A percentile compares a stretch with the other conserved stretches of the same genome.
Conservation (phyloP, 2,797 vertebrate genomes). For the Melanotaenia parkinsoni region DNA sequence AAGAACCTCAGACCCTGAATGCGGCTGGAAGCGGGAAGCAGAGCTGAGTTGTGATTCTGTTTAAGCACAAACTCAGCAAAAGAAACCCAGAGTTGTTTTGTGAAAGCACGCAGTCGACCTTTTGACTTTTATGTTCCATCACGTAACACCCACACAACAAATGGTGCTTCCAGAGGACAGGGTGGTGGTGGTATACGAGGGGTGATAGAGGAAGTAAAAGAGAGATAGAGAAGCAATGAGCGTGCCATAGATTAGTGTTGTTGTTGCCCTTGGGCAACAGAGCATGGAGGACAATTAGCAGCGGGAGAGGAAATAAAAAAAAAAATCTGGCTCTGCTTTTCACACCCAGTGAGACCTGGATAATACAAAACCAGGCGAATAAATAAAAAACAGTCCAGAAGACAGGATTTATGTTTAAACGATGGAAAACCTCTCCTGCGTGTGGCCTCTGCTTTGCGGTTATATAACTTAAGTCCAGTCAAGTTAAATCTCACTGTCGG, state of each 20-base stretch:
- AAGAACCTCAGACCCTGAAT: not conserved
- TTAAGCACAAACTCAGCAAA: conserved; percentile 15
- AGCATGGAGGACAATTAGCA: conserved; percentile 76
- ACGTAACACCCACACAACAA: conserved; percentile 48
- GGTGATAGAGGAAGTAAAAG: conserved; percentile 45
- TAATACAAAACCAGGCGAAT: conserved; percentile 39
- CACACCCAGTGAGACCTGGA: conserved; percentile 38
- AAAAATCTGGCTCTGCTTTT: conserved; percentile 39
- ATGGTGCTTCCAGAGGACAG: conserved; percentile 47
- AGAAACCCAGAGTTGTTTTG: conserved; percentile 25
- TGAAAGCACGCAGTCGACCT: conserved; percentile 42
- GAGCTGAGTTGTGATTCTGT: conserved; percentile 16
- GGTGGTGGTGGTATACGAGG: conserved; percentile 18
- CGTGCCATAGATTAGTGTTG: conserved; percentile 71
- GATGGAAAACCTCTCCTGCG: conserved; percentile 39
- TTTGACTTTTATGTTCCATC: conserved; percentile 40
- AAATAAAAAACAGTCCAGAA: conserved; percentile 20
- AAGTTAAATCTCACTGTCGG: conserved; percentile 62
- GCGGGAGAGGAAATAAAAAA: conserved; percentile 56
- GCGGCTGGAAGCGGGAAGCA: not conserved
- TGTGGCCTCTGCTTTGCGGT: conserved; percentile 39
- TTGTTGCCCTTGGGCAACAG: conserved; percentile 69
- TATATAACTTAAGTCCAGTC: conserved; percentile 71
- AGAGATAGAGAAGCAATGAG: conserved; percentile 50
- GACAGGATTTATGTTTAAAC: conserved; percentile 32